Base-by-base conservation (phyloP, 2,888 invertebrate species). In the Heliconius ethilla region DNA sequence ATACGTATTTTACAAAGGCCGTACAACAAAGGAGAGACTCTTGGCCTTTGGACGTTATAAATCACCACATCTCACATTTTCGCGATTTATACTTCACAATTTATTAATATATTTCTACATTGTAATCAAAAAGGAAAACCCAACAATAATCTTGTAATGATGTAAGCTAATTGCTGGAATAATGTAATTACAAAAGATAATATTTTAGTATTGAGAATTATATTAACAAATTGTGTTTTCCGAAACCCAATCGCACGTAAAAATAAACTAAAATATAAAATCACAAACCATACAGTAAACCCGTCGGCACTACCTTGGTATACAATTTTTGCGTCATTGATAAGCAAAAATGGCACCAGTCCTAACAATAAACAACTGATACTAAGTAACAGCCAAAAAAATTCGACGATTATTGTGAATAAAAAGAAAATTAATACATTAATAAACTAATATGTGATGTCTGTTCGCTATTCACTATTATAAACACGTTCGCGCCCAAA, bases 341-440 rank as follows among this genome's bases (percentile, higher is more conserved):
- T 74, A 79, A 69, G 75, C 80, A 80, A 83, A 83, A 87, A 90
- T 91, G 91, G 90, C 91, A 91, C 90, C 87, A 83, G 84, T 84
- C 79, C 84, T 78, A 76, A 75, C 72, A 66, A 72, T 69, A 74
- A 70, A 76, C 65, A 76, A 83, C 83, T 81, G 83, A 86, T 84
- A 88, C 87, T 89, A 90, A 88, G 87, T 89, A 90, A 89, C 88
- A 89, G 88, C 87, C 88, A 88, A 88, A 84, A 82, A 85, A 85
- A 85, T 84, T 82, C 83, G 83, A 83, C 81, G 81, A 82, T 81
- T 80, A 81, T 62, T 75, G 78, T 76, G 75, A 79, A 75, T 77
- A 81, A 82, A 79, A 80, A 78, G 81, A 80, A 82, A 82, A 80
- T 80, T 74, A 74, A 63, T 74, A 63, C n/a, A 27, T 25, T 74